These are phyloP conservation scores for Vulpes lagopus DNA, from an alignment of 2,113 vertebrate species.

Conservation along the genomic window DNA sequence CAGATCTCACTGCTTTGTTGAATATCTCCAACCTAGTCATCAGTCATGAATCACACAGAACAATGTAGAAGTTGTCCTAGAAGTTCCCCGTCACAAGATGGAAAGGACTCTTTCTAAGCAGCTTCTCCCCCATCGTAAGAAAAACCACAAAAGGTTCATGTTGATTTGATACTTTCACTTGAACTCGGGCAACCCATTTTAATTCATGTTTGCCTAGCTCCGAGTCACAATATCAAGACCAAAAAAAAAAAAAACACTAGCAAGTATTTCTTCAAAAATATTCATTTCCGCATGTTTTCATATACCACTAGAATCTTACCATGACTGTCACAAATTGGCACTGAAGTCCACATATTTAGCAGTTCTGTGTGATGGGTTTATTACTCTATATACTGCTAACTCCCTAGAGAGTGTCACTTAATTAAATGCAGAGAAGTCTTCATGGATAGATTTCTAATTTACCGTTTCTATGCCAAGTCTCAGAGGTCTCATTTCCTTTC, in stretches of 20 bases:
- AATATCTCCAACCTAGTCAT: not conserved
- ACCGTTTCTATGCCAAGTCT: constrained; percentile 53
- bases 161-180: not conserved
- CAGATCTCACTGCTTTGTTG: not conserved
- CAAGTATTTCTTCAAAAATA: constrained; percentile 45
- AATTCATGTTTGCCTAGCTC: not conserved
- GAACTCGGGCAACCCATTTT: constrained; percentile 11
- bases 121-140: not conserved
- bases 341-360: constrained; percentile 9
- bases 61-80: not conserved
- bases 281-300: constrained; percentile 29
- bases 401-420: constrained; percentile 39
- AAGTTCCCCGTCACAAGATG: not conserved
- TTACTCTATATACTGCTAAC: constrained; percentile 1
- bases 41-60: not conserved
- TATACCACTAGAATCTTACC: not conserved
- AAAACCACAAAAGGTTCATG: not conserved
- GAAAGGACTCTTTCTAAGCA: not conserved
- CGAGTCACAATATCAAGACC: not conserved
- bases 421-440: constrained; percentile 67
- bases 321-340: not conserved
- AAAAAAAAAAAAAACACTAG: not conserved
- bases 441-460: constrained; percentile 63
- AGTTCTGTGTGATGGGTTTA: constrained; percentile 32
- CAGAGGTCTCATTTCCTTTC: constrained; percentile 55